Evolutionary conservation across 2,888 invertebrate species (phyloP).

Genomic region (Augochlorella aurata): DNA sequence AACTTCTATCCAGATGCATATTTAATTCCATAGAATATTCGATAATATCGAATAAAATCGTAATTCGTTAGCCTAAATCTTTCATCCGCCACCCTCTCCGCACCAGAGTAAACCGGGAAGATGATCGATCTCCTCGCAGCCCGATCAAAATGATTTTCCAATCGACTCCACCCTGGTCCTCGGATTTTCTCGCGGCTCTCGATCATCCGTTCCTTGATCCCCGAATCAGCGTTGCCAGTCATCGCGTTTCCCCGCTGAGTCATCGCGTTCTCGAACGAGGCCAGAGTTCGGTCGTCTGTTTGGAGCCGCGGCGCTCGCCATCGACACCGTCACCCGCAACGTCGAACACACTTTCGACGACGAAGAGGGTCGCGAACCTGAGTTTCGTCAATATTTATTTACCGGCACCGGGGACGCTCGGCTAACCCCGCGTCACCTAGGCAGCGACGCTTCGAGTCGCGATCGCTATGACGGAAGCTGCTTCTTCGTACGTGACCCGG

Average conservation of each 20-base stretch:
- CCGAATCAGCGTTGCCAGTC: not conserved
- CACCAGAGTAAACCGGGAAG: too few species aligned
- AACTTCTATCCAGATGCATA: too few species aligned
- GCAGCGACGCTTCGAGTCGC: not conserved
- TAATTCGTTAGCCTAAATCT: too few species aligned
- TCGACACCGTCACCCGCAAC: slow-evolving; percentile 14
- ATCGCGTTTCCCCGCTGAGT: slow-evolving; percentile 3
- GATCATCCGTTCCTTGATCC: not conserved
- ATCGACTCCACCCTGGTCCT: not conserved
- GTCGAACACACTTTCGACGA: slow-evolving; percentile 44
- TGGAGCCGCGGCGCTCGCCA: too few species aligned
- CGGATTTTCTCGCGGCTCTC: not conserved
- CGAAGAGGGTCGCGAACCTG: slow-evolving; percentile 9
- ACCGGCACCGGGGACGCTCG: not conserved
- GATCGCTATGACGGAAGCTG: not conserved
- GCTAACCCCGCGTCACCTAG: not conserved
- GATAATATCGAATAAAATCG: too few species aligned
- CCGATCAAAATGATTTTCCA: not conserved
- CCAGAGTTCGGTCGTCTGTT: not conserved
- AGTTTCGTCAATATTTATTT: slow-evolving; percentile 60
- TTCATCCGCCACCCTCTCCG: too few species aligned
- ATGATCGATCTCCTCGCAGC: not conserved
- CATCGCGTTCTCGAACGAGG: slow-evolving; percentile 4
- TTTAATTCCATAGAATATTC: too few species aligned
- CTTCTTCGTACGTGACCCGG: slow-evolving; percentile 9